Base-by-base conservation (phyloP, 2,888 invertebrate species). In the Eupeodes latifasciatus region DNA sequence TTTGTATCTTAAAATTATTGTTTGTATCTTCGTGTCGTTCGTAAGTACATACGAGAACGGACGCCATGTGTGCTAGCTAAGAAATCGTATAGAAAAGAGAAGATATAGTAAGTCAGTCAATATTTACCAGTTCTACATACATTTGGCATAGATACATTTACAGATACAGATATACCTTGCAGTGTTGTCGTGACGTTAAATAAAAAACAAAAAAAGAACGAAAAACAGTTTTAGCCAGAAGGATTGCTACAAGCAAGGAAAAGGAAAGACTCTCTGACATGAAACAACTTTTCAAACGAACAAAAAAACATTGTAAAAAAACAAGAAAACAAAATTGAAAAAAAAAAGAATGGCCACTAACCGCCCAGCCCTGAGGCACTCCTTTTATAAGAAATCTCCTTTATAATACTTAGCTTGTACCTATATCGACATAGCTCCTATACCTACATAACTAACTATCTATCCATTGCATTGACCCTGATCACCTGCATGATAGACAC, bases 391-490 rank as follows among this genome's bases (percentile, higher is more conserved):
- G 49, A 47, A 59, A 72, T 19, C 44, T 57, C 66, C 44, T 76
- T 53, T 16, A 27, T 27, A 40, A 5, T 27, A 19, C 5, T 34
- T 34, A 36, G 16, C 55, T 49, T 2, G 27, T 64, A 5, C 34
- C 3, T 6, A 16, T 5, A 19, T 40, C 40, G 9, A 40, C 40
- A 40, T 9, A 40, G 9, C 40, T 7, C 6, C 0, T n/a, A 69
- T 11, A 11, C 36, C 44, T 4, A 44, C 44, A 19, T 61, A 36
- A 51, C 40, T 61, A 36, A 51, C 40, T 71, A 36, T 16, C 34
- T 57, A 66, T 59, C 59, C 27, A 82, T 76, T 72, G 83, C 80
- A 77, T 81, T 87, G 87, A 87, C 87, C 87, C 87, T 87, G 87
- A 74, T 84, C 87, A 87, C 87, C 87, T 83, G 80, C 87, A 80